phyloP scores from a whole-genome alignment of 2,797 vertebrate species.

The Acipenser ruthenus region DNA sequence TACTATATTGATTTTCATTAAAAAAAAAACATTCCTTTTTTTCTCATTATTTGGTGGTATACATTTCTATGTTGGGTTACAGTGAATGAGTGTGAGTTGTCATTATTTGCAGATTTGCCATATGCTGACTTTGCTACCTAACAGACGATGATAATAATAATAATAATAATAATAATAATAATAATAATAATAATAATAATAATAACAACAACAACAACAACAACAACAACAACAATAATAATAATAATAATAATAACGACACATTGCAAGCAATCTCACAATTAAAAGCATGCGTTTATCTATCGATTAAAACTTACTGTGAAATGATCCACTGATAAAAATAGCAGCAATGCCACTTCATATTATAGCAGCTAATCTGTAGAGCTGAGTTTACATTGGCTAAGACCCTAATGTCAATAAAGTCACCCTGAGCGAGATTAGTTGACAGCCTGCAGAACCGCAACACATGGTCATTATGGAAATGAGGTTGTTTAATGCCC shows the following conservation, averaged over 20 bases:
- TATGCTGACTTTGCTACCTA: not conserved
- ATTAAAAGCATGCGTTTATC: conserved; percentile 3
- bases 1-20: too few relatives aligned
- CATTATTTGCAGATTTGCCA: too few relatives aligned
- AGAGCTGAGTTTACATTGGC: conserved; percentile 21
- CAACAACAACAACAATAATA: not conserved
- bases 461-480: conserved; percentile 40
- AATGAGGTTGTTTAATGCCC: conserved; percentile 26
- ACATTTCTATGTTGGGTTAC: too few relatives aligned
- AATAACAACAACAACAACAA: not conserved
- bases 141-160: not conserved
- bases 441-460: conserved; percentile 38
- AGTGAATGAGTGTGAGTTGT: too few relatives aligned
- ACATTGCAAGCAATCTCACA: not conserved
- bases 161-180: not conserved
- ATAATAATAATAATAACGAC: not conserved
- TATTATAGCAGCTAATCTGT: conserved; percentile 6
- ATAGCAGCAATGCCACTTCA: conserved; percentile 3
- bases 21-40: too few relatives aligned
- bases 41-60: too few relatives aligned
- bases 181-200: not conserved
- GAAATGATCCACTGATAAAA: conserved; percentile 12
- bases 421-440: conserved; percentile 23
- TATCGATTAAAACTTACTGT: conserved; percentile 7
- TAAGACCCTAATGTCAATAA: conserved; percentile 44